A percentile compares a stretch with the other conserved stretches of the same genome.
Evolutionary conservation across 92 coral and sea anemone species (phyloP).

Genomic region (Umimayanthus kanabou): DNA sequence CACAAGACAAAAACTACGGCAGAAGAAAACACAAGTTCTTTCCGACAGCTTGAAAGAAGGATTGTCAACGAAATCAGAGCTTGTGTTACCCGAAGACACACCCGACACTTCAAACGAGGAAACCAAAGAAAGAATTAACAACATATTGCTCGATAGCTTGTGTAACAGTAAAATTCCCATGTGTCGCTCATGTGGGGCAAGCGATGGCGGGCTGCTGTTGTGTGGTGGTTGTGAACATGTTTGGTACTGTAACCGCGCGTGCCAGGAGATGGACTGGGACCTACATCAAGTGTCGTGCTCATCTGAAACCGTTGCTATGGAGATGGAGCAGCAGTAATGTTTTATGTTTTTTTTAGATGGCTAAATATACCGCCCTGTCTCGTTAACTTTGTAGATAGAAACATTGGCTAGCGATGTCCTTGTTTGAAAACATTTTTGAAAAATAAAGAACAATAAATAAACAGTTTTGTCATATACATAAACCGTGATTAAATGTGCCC

Average conservation of each 20-base stretch:
- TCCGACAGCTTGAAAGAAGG: neutral
- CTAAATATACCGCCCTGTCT: neutral
- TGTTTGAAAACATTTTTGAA: too few relatives aligned
- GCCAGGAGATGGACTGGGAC: constrained; percentile 42
- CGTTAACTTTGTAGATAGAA: neutral
- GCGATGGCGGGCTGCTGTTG: neutral
- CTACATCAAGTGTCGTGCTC: constrained; percentile 26
- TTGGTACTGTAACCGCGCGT: constrained; percentile 38
- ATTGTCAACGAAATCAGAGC: neutral
- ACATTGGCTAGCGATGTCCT: neutral
- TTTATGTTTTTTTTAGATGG: neutral
- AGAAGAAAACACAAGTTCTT: neutral
- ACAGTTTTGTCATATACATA: too few relatives aligned
- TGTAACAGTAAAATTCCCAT: neutral
- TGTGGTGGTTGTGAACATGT: constrained; percentile 27
- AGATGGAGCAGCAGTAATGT: neutral
- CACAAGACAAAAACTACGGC: neutral
- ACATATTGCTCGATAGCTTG: neutral
- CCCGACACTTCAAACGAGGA: neutral
- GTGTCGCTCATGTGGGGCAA: constrained; percentile 13
- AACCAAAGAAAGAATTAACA: neutral
- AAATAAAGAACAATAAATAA: too few relatives aligned
- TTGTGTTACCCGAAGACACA: neutral
- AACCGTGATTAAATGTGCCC: too few relatives aligned
- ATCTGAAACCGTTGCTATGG: constrained; percentile 23